phyloP scores from a whole-genome alignment of 2,888 invertebrate genomes.

The Lasioglossum villosulum region DNA sequence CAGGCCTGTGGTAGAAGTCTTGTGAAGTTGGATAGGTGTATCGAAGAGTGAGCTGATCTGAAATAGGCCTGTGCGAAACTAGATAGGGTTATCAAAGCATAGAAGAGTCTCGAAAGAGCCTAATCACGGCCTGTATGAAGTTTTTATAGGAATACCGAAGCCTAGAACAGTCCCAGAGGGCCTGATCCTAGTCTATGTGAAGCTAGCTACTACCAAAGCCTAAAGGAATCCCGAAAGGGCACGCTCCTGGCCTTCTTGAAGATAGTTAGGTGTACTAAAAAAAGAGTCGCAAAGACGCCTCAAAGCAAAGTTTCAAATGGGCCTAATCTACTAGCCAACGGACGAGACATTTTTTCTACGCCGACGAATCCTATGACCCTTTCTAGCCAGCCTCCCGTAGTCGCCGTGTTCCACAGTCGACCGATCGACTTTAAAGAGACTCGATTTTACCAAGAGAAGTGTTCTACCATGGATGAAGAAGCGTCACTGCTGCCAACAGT shows the following conservation, averaged over 20 bases:
- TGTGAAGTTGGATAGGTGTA: too few relatives aligned
- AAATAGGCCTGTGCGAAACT: neutral
- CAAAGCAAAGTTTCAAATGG: neutral
- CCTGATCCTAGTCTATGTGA: neutral
- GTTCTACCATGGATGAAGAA: neutral
- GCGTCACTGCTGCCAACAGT: neutral
- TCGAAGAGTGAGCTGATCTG: too few relatives aligned
- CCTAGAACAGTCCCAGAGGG: neutral
- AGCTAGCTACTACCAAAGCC: neutral
- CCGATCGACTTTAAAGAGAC: conserved; percentile 17
- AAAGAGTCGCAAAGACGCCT: too few relatives aligned
- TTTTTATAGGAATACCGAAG: neutral
- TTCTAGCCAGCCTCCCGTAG: neutral
- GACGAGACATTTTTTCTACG: neutral
- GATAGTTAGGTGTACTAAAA: neutral
- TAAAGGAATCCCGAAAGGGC: neutral
- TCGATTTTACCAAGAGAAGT: neutral
- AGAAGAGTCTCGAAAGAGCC: neutral
- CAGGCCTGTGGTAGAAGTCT: too few relatives aligned
- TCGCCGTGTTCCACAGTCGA: neutral
- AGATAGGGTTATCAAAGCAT: neutral
- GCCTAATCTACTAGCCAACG: neutral
- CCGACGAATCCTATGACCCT: neutral
- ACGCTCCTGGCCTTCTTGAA: neutral
- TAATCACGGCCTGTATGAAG: neutral